Base-by-base conservation (phyloP, 2,113 vertebrate species). In the Oreochromis tanganicae region DNA sequence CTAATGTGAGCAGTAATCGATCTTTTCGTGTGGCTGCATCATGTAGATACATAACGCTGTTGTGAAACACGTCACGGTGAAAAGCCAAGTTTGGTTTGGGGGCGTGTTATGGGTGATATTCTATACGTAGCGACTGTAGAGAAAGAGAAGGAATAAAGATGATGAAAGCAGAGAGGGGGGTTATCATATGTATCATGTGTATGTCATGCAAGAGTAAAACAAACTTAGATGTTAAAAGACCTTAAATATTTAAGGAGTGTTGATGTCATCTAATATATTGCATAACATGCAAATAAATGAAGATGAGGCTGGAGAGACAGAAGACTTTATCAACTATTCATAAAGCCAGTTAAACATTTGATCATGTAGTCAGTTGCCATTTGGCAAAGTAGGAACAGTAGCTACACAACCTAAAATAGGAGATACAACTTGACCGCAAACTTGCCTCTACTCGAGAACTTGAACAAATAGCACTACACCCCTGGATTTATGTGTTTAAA, bases 1-100 rank as follows among this genome's bases (percentile, higher is more conserved):
- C 88, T 75, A 86, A 82, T 84, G 83, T 84, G 85, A 85, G 84
- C 90, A 34, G 55, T 83, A 68, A 90, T 92, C 36, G 5, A 80
- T 91, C 75, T 88, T 81, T 93, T 68, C 5, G 13, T 66, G 75
- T 29, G 46, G 7, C 87, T 83, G 59, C 32, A 71, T 80, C 73
- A 57, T 82, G 34, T 57, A 48, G 46, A n/a, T 81, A 85, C 86
- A 52, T 52, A 85, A 82, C 66, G 38, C n/a, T 66, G 54, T 24
- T 83, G 24, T 81, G 73, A 61, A 86, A 86, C 79, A 6, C 11
- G 3, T 61, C 16, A 8, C 6, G 4, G 34, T 78, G 50, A 68
- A 81, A 88, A 85, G 46, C 29, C 29, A 85, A 81, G 34, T 82
- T 78, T 1, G 5, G 12, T 79, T 34, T 13, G 7, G 54, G 41